phyloP scores from a whole-genome alignment of 2,888 invertebrate genomes.

The Xylota sylvarum region DNA sequence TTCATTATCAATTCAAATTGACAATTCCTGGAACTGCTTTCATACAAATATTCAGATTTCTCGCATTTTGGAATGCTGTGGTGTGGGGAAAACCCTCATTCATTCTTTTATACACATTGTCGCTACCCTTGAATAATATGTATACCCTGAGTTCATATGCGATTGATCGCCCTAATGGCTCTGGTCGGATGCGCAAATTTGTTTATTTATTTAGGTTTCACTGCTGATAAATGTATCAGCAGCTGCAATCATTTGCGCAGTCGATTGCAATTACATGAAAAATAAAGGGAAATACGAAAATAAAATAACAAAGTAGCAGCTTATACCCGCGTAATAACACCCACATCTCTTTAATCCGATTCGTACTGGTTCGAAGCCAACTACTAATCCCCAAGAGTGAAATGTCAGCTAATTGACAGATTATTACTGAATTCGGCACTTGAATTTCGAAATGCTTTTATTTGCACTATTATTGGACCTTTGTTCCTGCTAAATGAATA shows the following conservation, averaged over 20 bases:
- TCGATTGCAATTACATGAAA: background rate
- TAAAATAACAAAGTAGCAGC: background rate
- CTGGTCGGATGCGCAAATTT: background rate
- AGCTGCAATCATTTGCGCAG: conserved; percentile 6
- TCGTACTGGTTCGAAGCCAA: background rate
- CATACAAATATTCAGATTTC: background rate
- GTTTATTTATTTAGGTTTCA: background rate
- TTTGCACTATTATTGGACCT: background rate
- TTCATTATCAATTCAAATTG: background rate
- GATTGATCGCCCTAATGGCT: background rate
- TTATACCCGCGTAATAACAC: background rate
- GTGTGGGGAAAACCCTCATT: background rate
- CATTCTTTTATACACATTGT: background rate
- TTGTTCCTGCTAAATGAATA: background rate
- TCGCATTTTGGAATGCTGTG: background rate
- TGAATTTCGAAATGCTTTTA: background rate
- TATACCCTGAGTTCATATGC: background rate
- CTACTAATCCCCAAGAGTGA: background rate
- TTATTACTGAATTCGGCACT: background rate
- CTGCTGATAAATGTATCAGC: background rate
- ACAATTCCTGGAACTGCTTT: conserved; percentile 12
- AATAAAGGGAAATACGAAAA: background rate
- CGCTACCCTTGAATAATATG: background rate
- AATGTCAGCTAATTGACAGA: background rate
- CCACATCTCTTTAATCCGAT: background rate